Percentiles rank a stretch among this genome's conserved stretches.
Evolutionary conservation across 2,888 invertebrate species (phyloP).

Genomic region (Axea sp.): DNA sequence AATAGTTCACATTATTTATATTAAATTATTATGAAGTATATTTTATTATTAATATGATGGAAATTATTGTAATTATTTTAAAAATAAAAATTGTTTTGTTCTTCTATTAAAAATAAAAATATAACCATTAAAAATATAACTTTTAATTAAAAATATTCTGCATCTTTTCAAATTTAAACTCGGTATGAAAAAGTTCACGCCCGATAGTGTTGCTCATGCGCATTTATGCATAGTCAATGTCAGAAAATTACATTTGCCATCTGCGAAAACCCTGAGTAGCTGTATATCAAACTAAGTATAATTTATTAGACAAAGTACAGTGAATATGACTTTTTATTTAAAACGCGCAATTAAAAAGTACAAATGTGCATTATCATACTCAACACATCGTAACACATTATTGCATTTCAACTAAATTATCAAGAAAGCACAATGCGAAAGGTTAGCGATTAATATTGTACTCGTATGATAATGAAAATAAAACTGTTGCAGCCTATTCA

Average conservation of each 20-base stretch:
- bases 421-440: slow-evolving; percentile 14
- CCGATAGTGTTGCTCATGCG: slow-evolving; percentile 48
- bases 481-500: slow-evolving; percentile 8
- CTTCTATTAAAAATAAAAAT: no score
- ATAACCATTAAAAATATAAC: no score
- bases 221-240: slow-evolving; percentile 16
- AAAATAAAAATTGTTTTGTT: no score
- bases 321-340: not conserved
- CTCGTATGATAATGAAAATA: slow-evolving; percentile 17
- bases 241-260: slow-evolving; percentile 2
- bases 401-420: no score
- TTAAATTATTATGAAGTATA: no score
- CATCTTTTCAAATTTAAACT: slow-evolving; percentile 1
- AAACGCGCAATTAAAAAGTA: not conserved
- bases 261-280: not conserved
- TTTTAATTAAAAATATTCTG: no score
- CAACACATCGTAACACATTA: no score
- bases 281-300: not conserved
- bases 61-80: no score
- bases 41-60: no score
- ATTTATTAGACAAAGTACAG: no score
- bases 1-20: no score
- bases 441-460: slow-evolving; percentile 38
- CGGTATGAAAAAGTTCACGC: slow-evolving; percentile 20
- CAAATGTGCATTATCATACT: not conserved